Percentiles rank a stretch among this genome's conserved stretches.
Evolutionary conservation across 1,140 invertebrate species (phyloP).

Genomic region (Planococcus citri): DNA sequence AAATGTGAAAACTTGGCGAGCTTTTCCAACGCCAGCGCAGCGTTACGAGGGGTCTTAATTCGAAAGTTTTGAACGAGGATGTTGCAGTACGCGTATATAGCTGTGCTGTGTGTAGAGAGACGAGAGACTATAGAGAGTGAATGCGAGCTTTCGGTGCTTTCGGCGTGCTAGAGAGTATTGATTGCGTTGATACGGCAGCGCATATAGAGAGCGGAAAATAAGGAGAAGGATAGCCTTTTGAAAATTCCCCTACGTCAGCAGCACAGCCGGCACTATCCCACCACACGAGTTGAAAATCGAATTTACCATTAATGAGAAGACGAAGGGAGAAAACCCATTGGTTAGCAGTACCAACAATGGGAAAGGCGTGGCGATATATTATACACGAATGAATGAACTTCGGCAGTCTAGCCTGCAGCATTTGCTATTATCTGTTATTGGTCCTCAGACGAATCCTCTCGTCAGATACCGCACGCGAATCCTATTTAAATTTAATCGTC

Average conservation of each 20-base stretch:
- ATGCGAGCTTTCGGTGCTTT: background rate
- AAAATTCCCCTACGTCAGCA: background rate
- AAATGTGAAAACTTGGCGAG: no score
- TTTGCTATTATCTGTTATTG: slow-evolving; percentile 17
- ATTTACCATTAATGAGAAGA: slow-evolving; percentile 11
- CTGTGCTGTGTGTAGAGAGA: no score
- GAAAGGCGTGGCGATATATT: slow-evolving; percentile 7
- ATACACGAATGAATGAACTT: slow-evolving; percentile 14
- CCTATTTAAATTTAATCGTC: background rate
- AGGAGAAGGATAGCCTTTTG: background rate
- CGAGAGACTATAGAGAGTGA: no score
- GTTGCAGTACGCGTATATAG: no score
- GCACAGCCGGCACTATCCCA: background rate
- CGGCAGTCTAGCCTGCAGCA: slow-evolving; percentile 13
- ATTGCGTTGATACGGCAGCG: no score
- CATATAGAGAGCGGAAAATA: background rate
- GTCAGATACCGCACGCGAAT: background rate
- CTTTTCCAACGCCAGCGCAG: no score
- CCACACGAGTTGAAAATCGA: background rate
- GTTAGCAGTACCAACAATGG: slow-evolving; percentile 5
- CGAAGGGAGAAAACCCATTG: slow-evolving; percentile 9
- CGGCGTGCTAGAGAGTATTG: background rate
- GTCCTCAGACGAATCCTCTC: background rate
- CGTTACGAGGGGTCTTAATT: no score
- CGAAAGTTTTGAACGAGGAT: no score